Conservation (phyloP, 2,797 vertebrate species). For the Acanthiza pusilla region DNA sequence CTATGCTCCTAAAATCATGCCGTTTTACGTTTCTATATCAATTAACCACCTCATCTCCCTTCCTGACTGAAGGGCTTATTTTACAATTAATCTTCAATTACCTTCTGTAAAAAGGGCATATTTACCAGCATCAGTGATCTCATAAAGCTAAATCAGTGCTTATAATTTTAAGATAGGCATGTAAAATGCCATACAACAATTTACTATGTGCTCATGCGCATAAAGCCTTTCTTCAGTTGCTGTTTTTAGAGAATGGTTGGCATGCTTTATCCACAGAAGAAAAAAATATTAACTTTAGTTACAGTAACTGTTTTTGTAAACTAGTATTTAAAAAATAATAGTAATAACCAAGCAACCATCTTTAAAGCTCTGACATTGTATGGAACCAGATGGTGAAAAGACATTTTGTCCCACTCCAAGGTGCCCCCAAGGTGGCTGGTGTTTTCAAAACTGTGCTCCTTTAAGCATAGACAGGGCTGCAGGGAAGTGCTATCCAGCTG, state of each 20-base stretch:
- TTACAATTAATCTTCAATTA: neutral
- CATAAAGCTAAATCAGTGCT: neutral
- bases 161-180: neutral
- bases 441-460: neutral
- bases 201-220: rapidly evolving
- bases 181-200: neutral
- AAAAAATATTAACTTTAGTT: neutral
- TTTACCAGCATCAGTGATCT: neutral
- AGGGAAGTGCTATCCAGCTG: too few species aligned
- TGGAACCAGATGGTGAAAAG: neutral
- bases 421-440: rapidly evolving
- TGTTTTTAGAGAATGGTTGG: neutral
- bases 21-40: conserved; percentile 10
- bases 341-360: neutral
- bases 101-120: neutral
- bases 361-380: neutral
- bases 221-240: neutral
- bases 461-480: rapidly evolving
- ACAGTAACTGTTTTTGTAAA: neutral
- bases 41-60: neutral
- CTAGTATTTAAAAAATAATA: neutral
- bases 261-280: neutral
- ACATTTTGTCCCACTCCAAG: neutral
- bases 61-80: neutral
- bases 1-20: neutral